Evolutionary conservation across 1,140 invertebrate genomes (phyloP).

Genomic region (Heliothis subflexa): DNA sequence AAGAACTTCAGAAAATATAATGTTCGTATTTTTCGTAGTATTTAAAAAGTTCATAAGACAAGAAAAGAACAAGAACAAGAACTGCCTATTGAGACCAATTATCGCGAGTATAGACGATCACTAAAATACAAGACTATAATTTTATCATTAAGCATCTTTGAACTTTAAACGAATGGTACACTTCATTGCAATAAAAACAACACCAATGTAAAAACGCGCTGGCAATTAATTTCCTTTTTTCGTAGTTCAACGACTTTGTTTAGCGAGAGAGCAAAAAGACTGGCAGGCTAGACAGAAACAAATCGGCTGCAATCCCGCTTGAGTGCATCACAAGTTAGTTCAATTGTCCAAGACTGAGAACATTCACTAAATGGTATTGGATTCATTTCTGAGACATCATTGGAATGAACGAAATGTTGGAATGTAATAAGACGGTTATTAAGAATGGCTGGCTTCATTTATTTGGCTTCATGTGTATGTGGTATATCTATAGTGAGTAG

Average conservation of each 20-base stretch:
- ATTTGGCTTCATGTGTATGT: neutral
- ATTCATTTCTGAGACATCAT: neutral
- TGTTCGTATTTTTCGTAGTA: neutral
- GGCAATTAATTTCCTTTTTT: slow-evolving; percentile 15
- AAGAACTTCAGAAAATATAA: neutral
- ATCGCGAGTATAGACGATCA: neutral
- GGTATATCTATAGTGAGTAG: too few relatives aligned
- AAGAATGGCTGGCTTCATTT: neutral
- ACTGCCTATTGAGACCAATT: neutral
- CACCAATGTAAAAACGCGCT: neutral
- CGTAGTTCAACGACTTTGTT: neutral
- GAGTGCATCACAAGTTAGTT: slow-evolving; percentile 1
- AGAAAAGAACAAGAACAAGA: too few relatives aligned
- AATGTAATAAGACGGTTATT: slow-evolving; percentile 8
- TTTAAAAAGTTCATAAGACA: slow-evolving; percentile 5
- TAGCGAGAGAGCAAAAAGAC: slow-evolving; percentile 14
- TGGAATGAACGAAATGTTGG: neutral
- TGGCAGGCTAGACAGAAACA: neutral
- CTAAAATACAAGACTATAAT: neutral
- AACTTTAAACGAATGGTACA: neutral
- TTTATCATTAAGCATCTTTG: too few relatives aligned
- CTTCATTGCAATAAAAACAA: neutral
- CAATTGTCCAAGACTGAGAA: neutral
- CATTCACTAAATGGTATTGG: neutral
- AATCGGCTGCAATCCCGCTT: neutral